Evolutionary conservation across 1,140 invertebrate genomes (phyloP), one percentile per base, ranked within the genome.

Genomic region (Dufourea novaeangliae): DNA sequence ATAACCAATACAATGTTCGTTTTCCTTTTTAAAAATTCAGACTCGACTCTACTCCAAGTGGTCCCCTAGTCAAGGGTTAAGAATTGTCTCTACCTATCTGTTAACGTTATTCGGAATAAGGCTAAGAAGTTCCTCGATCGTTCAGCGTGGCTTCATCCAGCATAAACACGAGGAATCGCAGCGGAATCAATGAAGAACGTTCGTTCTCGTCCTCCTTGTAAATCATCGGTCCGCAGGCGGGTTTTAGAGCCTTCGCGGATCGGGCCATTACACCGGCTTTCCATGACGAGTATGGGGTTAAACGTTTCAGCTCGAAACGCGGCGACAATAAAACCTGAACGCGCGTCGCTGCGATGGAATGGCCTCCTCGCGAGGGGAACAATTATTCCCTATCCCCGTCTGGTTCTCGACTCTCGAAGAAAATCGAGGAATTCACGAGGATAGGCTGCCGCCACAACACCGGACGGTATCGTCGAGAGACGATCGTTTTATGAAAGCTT

Each of bases 401-500:
- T 12, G 11, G 39, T 37, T 41, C 29, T 27, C 63, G 63, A 12
- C n/a, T n/a, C 25, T 46, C 63, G 63, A 54, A 62, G 59, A 59
- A 41, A 56, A 68, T 32, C n/a, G 22, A 25, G 66, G 52, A 71
- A 71, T 70, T 39, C 46, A 54, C 57, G 32, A 37, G 67, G 39
- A 66, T 27, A 27, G n/a, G n/a, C n/a, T n/a, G n/a, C n/a, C n/a
- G n/a, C 27, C 44, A 66, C 76, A n/a, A n/a, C 52, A 52, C 57
- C 70, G 61, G 68, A 56, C 56, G 75, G 86, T 83, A 89, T 90
- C 87, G 86, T 88, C 87, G 89, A 88, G n/a, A n/a, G n/a, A n/a
- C n/a, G n/a, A n/a, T 87, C 87, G 86, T 91, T 90, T 91, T 89
- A 89, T 90, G 88, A 89, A 90, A 89, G 85, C 86, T 89, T 90